Percentiles rank a stretch among this genome's conserved stretches.
These are phyloP conservation scores for Polyergus mexicanus DNA, from an alignment of 1,140 invertebrate genomes.

Conservation along the genomic window DNA sequence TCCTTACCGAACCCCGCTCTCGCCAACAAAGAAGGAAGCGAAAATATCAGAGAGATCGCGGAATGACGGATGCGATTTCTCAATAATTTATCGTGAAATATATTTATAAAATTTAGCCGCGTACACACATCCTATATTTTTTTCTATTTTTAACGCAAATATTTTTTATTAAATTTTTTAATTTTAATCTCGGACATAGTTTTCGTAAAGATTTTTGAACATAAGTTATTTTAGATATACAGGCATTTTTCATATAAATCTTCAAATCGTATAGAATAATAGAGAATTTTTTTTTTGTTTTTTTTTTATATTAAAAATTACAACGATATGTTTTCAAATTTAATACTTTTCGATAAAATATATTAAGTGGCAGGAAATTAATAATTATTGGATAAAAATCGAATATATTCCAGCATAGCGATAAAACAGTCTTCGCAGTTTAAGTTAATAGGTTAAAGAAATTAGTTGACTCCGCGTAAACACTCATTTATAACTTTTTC, in stretches of 20 bases:
- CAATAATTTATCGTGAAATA: not conserved
- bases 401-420: not conserved
- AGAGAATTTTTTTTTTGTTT: not conserved
- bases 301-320: not conserved
- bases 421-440: slow-evolving; percentile 28
- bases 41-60: not conserved
- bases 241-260: no score
- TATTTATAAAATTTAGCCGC: not conserved
- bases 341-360: not conserved
- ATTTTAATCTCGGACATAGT: no score
- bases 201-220: no score
- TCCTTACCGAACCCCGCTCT: not conserved
- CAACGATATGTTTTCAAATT: not conserved
- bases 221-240: no score
- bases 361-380: not conserved
- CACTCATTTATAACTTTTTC: slow-evolving; percentile 81
- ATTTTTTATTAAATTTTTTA: no score
- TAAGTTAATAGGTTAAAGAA: not conserved
- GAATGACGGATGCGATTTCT: not conserved
- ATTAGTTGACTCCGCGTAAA: slow-evolving; percentile 24
- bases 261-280: not conserved
- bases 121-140: not conserved
- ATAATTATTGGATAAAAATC: not conserved
- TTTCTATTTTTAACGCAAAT: no score
- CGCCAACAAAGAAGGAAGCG: not conserved